phyloP scores from a whole-genome alignment of 2,888 invertebrate genomes.

The Melieria crassipennis region DNA sequence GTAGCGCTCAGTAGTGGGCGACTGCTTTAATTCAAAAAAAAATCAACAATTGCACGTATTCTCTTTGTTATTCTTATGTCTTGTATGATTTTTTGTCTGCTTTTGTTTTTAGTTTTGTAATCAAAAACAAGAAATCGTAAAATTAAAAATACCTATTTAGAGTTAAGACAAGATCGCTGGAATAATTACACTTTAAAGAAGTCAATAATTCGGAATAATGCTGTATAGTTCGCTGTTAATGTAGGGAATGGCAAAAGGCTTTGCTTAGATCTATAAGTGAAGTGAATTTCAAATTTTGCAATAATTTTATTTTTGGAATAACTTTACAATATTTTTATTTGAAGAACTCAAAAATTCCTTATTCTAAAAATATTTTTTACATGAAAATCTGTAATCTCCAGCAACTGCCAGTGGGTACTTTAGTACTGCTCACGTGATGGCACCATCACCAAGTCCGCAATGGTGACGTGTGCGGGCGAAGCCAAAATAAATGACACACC shows the following conservation, averaged over 20 bases:
- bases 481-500: constrained; percentile 52
- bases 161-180: too few species aligned
- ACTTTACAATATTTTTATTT: not conserved
- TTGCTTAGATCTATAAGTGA: too few species aligned
- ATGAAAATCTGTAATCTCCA: not conserved
- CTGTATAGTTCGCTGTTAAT: too few species aligned
- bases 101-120: not conserved
- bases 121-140: not conserved
- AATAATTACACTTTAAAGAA: too few species aligned
- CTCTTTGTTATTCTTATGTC: not conserved
- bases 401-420: constrained; percentile 1
- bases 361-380: not conserved
- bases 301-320: too few species aligned
- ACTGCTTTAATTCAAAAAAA: not conserved
- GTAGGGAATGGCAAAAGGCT: too few species aligned
- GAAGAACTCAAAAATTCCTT: not conserved
- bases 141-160: too few species aligned
- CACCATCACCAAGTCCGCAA: constrained; percentile 52
- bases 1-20: constrained; percentile 11
- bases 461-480: constrained; percentile 52
- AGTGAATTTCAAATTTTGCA: too few species aligned
- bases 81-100: not conserved
- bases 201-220: too few species aligned
- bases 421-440: constrained; percentile 52
- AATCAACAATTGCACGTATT: not conserved